Base-by-base conservation (phyloP, 2,888 invertebrate species). In the Lasius platythorax region DNA sequence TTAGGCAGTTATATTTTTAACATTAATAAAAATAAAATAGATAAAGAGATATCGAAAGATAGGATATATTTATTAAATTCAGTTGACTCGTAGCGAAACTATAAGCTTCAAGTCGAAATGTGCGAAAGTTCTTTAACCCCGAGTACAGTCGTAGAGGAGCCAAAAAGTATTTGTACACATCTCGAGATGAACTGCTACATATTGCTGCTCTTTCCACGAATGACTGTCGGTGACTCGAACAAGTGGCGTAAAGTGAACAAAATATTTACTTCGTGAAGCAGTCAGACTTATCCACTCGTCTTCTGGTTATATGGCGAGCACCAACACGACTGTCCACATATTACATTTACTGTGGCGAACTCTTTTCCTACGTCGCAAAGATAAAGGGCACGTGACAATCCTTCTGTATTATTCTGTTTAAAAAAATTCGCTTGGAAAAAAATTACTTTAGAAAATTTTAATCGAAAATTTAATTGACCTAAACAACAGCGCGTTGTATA, bases 191-290 rank as follows among this genome's bases (percentile, higher is more conserved):
- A 81, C 72, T 89, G 90, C 86, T 84, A 76, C 88, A 90, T 90
- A 90, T 90, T 90, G 90, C 88, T 85, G 83, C 84, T 85, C 89
- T 83, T 88, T 86, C 89, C 79, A 15, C 89, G 84, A 86, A 81
- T 70, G 82, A 79, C 79, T 85, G 78, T 81, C 78, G 86, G 84
- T 87, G 82, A 84, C 88, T 86, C 85, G 82, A 84, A 84, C 86
- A 83, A 23, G 58, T 79, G 86, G 89, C 89, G 87, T 91, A 91
- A 92, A 92, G 91, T 84, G 87, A 90, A 90, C 89, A 89, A 92
- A 92, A 92, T 92, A 93, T 92, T 92, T 92, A 89, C 92, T 91
- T 89, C 87, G 87, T 85, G 86, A 87, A 86, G 86, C 87, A 87
- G 87, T 87, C 89, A 66, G 86, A 85, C 84, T 72, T 85, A 85